Evolutionary conservation across 2,797 vertebrate species (phyloP), one percentile per base, ranked within the genome.

Genomic region (Alauda arvensis): DNA sequence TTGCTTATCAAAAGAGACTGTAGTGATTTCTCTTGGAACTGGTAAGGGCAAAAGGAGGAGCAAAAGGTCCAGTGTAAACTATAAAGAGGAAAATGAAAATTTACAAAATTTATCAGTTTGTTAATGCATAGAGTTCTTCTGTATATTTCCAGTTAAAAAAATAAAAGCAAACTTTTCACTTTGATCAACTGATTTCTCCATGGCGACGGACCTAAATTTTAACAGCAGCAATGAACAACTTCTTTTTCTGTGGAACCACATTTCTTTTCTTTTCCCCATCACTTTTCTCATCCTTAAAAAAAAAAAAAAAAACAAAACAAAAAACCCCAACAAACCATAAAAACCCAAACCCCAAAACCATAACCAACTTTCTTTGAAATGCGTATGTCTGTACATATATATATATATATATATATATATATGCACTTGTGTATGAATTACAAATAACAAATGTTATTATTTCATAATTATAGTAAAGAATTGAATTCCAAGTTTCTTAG

Each of bases 341-440:
- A 37, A 37, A 37, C 37, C 37, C 37, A 37, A 37, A 37, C 37
- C 37, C 37, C 2, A 24, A 69, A 72, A 26, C 2, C 7, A 14
- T 18, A 28, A 18, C 8, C 33, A 19, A 51, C 8, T 42, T 7
- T 68, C 21, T 33, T 34, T 59, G 31, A 80, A 66, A 83, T 42
- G 8, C 18, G 11, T 39, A 2, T 49, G 7, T 69, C 4, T 55
- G 3, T n/a, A 1, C 25, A 5, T 15, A 14, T 23, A 2, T 8
- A 1, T 8, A 21, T 28, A 17, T 14, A 21, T 9, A 23, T 24
- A 15, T 23, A 8, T 5, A 8, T 4, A 15, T 6, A 25, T 33
- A 59, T 15, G 9, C 1, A 10, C 3, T 34, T 12, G 12, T 17
- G 6, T 40, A 40, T 48, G 52, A 52, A 69, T 49, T 72, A 39